phyloP scores from a whole-genome alignment of 2,113 vertebrate genomes.

The Stictonetta naevosa region DNA sequence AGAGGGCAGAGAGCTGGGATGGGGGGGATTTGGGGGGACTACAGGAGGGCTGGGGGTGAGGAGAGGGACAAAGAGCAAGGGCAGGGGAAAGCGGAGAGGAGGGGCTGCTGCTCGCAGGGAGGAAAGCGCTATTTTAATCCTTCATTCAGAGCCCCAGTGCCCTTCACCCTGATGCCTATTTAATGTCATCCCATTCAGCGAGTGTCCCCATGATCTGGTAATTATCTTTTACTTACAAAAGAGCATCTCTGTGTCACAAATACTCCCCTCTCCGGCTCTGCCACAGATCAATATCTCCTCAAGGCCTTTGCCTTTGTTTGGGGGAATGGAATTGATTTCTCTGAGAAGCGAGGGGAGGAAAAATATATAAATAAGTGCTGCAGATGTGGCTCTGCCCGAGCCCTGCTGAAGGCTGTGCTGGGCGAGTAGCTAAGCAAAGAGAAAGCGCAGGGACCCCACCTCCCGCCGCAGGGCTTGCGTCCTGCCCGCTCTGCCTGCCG shows the following conservation, averaged over 20 bases:
- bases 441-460: not conserved
- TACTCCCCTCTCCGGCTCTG: constrained; percentile 52
- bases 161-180: constrained; percentile 74
- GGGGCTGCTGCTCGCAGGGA: not conserved
- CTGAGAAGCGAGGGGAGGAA: not conserved
- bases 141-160: not conserved
- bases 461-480: not conserved
- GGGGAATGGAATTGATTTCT: constrained; percentile 74
- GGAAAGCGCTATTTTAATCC: not conserved
- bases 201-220: constrained; percentile 73
- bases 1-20: not conserved
- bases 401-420: constrained; percentile 1
- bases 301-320: constrained; percentile 71
- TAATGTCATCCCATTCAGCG: constrained; percentile 74
- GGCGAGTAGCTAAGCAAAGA: not conserved
- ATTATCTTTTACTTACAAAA: constrained; percentile 79
- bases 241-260: constrained; percentile 75
- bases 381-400: not conserved
- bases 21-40: not conserved
- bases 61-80: not conserved
- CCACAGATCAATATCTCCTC: constrained; percentile 76
- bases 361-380: constrained; percentile 47
- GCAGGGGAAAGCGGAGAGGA: constrained; percentile 30
- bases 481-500: not conserved
- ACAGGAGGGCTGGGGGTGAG: not conserved